Base-by-base conservation (phyloP, 92 coral and sea anemone genomes). In the Chrysogorgia sp. region DNA sequence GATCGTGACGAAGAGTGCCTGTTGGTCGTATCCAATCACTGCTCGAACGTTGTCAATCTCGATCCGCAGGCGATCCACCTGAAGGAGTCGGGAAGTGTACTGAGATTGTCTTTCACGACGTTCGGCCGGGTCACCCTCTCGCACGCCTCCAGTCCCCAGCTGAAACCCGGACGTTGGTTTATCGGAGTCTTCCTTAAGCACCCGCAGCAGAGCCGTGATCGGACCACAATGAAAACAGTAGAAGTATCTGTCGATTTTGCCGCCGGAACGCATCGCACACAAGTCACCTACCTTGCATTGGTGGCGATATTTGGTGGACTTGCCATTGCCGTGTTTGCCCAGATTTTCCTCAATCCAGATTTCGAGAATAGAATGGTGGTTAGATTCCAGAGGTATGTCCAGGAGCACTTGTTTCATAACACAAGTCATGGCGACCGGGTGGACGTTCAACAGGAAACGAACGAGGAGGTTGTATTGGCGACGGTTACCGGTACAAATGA, bases 341-440 rank as follows among this genome's bases (percentile, higher is more conserved):
- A 93, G 57, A 89, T 91, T 71, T 89, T 86, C 62, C 82, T 93
- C 40, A 91, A 93, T 75, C 88, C 98, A n/a, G 98, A 93, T 82
- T 93, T 89, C 69, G 97, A 91, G 10, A 47, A 87, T 49, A 34
- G 29, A 35, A 47, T 71, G 4, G 29, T 71, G n/a, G 40, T 29
- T 24, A 71, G 48, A 7, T 49, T 71, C 29, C 60, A 45, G 1
- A 1, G 20, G 37, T 71, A 71, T 49, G 77, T 71, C n/a, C n/a
- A n/a, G n/a, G 41, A 28, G 30, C 48, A 40, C 77, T 12, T 28
- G 45, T 17, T 20, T 28, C 33, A 47, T 71, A 2, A 26, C 17
- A 6, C 52, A 26, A 43, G 56, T 69, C 43, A 37, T 37, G 26
- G 59, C 7, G 59, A 52, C 26, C 21, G 17, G 59, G 59, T 17